phyloP scores from a whole-genome alignment of 1,140 invertebrate species.

The Scylla paramamosain region DNA sequence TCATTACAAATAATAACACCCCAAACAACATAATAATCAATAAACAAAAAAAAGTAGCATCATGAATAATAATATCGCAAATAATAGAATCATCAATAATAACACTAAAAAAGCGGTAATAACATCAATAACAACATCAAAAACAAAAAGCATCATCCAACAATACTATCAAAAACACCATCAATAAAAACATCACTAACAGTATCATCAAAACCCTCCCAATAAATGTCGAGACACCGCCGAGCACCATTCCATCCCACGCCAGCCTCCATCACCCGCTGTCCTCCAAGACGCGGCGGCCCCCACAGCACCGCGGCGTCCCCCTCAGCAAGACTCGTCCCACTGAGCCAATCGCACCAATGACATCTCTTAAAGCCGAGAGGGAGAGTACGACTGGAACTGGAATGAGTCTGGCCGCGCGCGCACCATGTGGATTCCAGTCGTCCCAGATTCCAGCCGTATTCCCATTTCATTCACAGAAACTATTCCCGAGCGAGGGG shows the following conservation, averaged over 20 bases:
- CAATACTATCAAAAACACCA: neutral
- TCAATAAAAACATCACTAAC: neutral
- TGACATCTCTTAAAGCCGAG: conserved; percentile 75
- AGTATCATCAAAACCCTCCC: neutral
- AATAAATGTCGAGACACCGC: neutral
- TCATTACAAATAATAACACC: too few relatives aligned
- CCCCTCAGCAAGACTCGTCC: conserved; percentile 64
- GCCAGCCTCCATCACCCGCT: neutral
- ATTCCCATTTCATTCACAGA: conserved; percentile 76
- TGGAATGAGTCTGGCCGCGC: conserved; percentile 75
- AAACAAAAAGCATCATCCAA: too few relatives aligned
- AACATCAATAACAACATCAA: too few relatives aligned
- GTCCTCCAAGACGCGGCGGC: neutral
- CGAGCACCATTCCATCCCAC: neutral
- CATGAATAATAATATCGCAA: too few relatives aligned
- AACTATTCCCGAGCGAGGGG: conserved; percentile 68
- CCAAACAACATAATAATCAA: too few relatives aligned
- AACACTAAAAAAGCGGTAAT: too few relatives aligned
- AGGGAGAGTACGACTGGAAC: conserved; percentile 72
- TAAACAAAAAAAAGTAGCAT: too few relatives aligned
- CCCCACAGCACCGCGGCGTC: conserved; percentile 1
- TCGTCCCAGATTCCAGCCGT: conserved; percentile 70
- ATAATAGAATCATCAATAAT: too few relatives aligned
- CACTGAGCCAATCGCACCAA: conserved; percentile 74
- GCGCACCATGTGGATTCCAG: conserved; percentile 72